Evolutionary conservation across 2,797 vertebrate species (phyloP), one percentile per base, ranked within the genome.

Genomic region (Platyrinchus mystaceus): DNA sequence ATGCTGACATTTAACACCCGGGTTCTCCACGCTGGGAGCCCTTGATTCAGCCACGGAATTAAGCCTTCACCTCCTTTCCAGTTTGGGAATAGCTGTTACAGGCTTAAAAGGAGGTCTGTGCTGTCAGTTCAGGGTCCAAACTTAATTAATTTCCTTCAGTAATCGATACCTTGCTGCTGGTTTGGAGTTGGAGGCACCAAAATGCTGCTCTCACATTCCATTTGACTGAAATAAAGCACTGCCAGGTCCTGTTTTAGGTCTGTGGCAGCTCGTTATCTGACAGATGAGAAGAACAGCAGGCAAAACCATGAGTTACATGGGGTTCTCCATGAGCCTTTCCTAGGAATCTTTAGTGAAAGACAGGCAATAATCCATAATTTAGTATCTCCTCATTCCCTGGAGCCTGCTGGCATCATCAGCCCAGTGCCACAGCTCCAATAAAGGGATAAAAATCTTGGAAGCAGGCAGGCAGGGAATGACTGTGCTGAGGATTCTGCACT

Each of bases 1-100:
- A 10, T 17, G 86, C 93, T 95, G 95, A 80, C 70, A 84, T 62
- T 39, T 47, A 91, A 41, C 32, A 46, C 58, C 43, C 0, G 0
- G 46, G 32, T 83, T 71, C 86, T 94, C 84, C 88, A 58, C 0
- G 6, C 81, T 68, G 50, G 85, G 74, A 74, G 50, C 43, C 62
- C 66, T 77, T 41, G 70, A 77, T 87, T 90, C 84, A 92, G 86
- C n/a, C 49, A 41, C 0, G 0, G 52, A 86, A 88, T 94, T 74
- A 85, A 89, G 64, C 67, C 69, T 77, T 86, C 82, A 71, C 68
- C 82, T 94, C 53, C 68, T 89, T 84, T 91, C 56, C 59, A 46
- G 37, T 19, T 71, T 17, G 50, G 68, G 80, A 85, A 39, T 39
- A 77, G 82, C 71, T 10, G 1, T 39, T 6, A 28, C 7, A 6